Evolutionary conservation across 2,888 invertebrate genomes (phyloP), one percentile per base, ranked within the genome.

Genomic region (Andrena trimmerana): DNA sequence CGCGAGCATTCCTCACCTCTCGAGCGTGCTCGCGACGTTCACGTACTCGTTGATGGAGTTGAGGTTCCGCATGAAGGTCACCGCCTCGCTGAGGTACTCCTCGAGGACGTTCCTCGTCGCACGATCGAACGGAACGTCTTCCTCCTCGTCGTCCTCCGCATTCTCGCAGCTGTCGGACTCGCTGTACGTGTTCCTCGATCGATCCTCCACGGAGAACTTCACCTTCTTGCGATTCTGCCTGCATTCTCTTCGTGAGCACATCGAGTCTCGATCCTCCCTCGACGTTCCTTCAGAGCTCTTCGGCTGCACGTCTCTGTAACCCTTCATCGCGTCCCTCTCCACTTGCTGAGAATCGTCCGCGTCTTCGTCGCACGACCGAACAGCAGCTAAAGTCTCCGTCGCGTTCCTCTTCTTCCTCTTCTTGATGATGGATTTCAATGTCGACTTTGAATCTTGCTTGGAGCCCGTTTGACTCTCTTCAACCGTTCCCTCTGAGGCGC

Each of bases 41-140:
- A 89, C 88, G 86, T 88, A 91, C 84, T 92, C 90, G 84, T 90
- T 92, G 74, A 90, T 88, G 77, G 90, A 88, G 86, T 92, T 91
- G 84, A 92, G 86, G 84, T 92, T 92, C 83, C 91, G 89, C 88
- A 92, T 91, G 60, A 92, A 92, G 20, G 82, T 88, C 31, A 89
- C 84, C 29, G 92, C 91, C 74, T 92, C 91, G 52, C 86, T 88
- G 1, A 92, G 73, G 52, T 92, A 92, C 29, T 91, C 87, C 24
- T 90, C 87, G 24, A 92, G 36, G 27, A 91, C 84, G 10, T 82
- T 87, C 57, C 74, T 88, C n/a, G 68, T 73, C 33, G 60, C n/a
- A 4, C 54, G 7, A 8, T 27, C 4, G 13, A n/a, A 24, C 27
- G 67, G 50, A 10, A 63, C 60, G 0, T 87, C 63, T 31, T 77